Conservation (phyloP, 1,140 invertebrate genomes). For the Cheumatopsyche charites region DNA sequence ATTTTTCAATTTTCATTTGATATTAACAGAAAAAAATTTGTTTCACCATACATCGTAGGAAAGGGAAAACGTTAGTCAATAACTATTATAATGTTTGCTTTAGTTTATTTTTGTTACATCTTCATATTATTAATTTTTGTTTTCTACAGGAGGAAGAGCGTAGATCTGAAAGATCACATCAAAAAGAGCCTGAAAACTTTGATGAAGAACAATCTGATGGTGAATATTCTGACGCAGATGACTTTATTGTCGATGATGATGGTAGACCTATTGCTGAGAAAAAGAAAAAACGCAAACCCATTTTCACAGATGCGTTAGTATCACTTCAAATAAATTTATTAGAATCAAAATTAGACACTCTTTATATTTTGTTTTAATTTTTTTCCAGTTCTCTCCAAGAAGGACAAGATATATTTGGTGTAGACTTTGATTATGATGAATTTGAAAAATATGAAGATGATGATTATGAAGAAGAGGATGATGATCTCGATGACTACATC, state of each 20-base stretch:
- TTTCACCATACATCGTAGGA: slow-evolving; percentile 7
- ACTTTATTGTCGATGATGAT: slow-evolving; percentile 98
- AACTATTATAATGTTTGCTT: background rate
- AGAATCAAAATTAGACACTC: too few relatives aligned
- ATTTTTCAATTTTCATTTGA: background rate
- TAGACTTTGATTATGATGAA: slow-evolving; percentile 97
- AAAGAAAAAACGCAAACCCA: slow-evolving; percentile 84
- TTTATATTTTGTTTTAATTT: slow-evolving; percentile 25
- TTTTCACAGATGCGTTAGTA: slow-evolving; percentile 89
- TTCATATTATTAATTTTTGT: too few relatives aligned
- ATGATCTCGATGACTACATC: slow-evolving; percentile 75
- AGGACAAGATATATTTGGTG: slow-evolving; percentile 99
- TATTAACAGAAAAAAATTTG: background rate
- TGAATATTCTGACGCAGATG: slow-evolving; percentile 87
- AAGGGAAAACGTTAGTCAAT: slow-evolving; percentile 9
- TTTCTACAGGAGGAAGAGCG: slow-evolving; percentile 76
- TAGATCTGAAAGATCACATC: slow-evolving; percentile 70
- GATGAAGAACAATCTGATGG: slow-evolving; percentile 80
- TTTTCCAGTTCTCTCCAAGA: slow-evolving; percentile 85
- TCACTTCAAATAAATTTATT: too few relatives aligned
- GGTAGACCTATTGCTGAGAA: slow-evolving; percentile 88
- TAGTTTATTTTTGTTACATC: too few relatives aligned
- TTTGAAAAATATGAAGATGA: slow-evolving; percentile 90
- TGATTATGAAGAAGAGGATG: slow-evolving; percentile 84
- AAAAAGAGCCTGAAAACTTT: slow-evolving; percentile 65